These are phyloP conservation scores for Epicampocera succincta DNA, from an alignment of 2,888 invertebrate species.

Conservation along the genomic window DNA sequence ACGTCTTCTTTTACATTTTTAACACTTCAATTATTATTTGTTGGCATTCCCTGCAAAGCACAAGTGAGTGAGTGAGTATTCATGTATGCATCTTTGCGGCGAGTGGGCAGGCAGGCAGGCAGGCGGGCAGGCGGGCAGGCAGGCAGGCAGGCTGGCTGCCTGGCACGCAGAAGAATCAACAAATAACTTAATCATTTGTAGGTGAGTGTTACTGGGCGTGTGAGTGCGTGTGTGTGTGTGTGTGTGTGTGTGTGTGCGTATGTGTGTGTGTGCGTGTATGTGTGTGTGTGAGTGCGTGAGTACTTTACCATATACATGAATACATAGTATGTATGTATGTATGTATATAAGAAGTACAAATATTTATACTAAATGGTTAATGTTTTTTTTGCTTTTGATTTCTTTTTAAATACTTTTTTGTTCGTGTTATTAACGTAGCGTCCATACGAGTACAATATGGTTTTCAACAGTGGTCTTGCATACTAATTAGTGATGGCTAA, in stretches of 20 bases:
- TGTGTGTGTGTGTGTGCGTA: conserved; percentile 31
- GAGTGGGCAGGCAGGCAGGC: background rate
- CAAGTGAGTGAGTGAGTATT: background rate
- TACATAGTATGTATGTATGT: conserved; percentile 21
- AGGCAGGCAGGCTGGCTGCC: background rate
- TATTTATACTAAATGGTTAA: conserved; percentile 36
- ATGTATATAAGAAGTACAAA: conserved; percentile 25
- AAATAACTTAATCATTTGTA: conserved; percentile 36
- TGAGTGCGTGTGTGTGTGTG: background rate
- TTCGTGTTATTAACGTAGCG: conserved; percentile 39
- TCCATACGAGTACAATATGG: conserved; percentile 35
- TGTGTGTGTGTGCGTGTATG: conserved; percentile 21
- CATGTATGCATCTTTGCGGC: background rate
- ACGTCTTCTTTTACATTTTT: too few relatives aligned
- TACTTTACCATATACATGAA: too few relatives aligned
- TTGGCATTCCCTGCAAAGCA: background rate
- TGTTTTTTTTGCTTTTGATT: conserved; percentile 38
- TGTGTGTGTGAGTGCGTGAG: conserved; percentile 33
- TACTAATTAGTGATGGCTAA: conserved; percentile 61
- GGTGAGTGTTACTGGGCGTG: background rate
- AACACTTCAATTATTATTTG: too few relatives aligned
- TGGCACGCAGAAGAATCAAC: conserved; percentile 17
- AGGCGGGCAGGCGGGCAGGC: background rate
- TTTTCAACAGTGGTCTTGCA: conserved; percentile 57
- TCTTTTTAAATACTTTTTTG: conserved; percentile 12